phyloP scores from a whole-genome alignment of 1,140 invertebrate species.

The Amyelois transitella region DNA sequence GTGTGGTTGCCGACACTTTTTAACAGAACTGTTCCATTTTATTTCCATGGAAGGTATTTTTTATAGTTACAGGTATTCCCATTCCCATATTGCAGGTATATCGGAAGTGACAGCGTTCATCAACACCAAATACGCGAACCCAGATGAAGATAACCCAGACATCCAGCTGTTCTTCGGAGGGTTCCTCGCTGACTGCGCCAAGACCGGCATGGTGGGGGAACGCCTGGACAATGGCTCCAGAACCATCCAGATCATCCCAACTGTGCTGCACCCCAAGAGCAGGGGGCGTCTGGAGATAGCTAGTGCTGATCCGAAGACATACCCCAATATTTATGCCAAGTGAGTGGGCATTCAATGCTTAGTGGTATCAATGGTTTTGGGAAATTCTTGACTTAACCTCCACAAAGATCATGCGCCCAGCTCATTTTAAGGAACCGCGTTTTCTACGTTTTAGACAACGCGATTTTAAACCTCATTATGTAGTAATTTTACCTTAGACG shows the following conservation, averaged over 20 bases:
- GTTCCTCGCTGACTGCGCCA: conserved; percentile 86
- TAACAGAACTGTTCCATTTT: too few species aligned
- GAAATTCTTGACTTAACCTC: too few species aligned
- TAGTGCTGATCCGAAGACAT: conserved; percentile 80
- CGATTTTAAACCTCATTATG: too few species aligned
- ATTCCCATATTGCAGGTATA: conserved; percentile 73
- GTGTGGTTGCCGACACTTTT: too few species aligned
- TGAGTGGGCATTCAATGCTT: conserved; percentile 24
- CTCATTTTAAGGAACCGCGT: too few species aligned
- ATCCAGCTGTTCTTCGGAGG: conserved; percentile 90
- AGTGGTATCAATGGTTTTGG: too few species aligned
- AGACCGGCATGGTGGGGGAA: conserved; percentile 89
- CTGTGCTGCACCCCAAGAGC: conserved; percentile 86
- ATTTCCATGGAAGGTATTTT: too few species aligned
- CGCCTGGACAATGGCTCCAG: conserved; percentile 78
- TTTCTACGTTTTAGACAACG: too few species aligned
- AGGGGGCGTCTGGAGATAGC: conserved; percentile 83
- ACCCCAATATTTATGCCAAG: conserved; percentile 71
- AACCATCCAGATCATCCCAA: conserved; percentile 78
- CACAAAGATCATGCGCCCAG: too few species aligned
- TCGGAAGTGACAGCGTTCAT: conserved; percentile 89
- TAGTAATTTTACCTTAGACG: too few species aligned
- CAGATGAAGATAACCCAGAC: conserved; percentile 85
- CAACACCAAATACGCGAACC: conserved; percentile 86
- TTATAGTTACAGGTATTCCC: not conserved